These are phyloP conservation scores for Gymnocephalus cernua DNA, from an alignment of 2,113 vertebrate species.

Conservation along the genomic window DNA sequence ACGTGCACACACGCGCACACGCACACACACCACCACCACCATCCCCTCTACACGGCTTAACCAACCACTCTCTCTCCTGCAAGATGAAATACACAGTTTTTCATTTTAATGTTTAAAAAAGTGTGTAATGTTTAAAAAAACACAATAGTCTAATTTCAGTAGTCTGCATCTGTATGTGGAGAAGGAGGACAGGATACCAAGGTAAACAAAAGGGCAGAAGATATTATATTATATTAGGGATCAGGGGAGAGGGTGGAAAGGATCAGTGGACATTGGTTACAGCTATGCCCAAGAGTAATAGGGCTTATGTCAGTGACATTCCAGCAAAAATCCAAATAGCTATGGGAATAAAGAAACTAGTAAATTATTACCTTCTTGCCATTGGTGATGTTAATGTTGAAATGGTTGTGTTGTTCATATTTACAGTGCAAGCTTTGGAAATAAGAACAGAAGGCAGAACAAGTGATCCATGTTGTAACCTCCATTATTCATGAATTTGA, in stretches of 20 bases:
- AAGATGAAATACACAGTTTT: constrained; percentile 47
- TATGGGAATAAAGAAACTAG: constrained; percentile 1
- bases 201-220: constrained; percentile 45
- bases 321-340: neutral
- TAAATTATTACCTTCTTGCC: neutral
- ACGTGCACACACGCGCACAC: neutral
- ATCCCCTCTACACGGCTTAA: constrained; percentile 5
- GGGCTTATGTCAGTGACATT: neutral
- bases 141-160: constrained; percentile 38
- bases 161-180: constrained; percentile 1
- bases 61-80: constrained; percentile 2
- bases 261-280: constrained; percentile 4
- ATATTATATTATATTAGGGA: neutral
- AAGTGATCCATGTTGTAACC: constrained; percentile 33
- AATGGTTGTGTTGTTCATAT: neutral
- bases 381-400: neutral
- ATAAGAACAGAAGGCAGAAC: constrained; percentile 11
- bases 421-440: constrained; percentile 10
- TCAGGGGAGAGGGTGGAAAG: neutral
- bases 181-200: neutral
- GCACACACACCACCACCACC: constrained; percentile 10
- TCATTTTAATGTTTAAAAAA: neutral
- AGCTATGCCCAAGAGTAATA: constrained; percentile 19
- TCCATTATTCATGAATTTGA: constrained; percentile 63
- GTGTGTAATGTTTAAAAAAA: neutral